These are phyloP conservation scores for Hippocampus comes DNA, from an alignment of 2,113 vertebrate genomes.

Conservation along the genomic window DNA sequence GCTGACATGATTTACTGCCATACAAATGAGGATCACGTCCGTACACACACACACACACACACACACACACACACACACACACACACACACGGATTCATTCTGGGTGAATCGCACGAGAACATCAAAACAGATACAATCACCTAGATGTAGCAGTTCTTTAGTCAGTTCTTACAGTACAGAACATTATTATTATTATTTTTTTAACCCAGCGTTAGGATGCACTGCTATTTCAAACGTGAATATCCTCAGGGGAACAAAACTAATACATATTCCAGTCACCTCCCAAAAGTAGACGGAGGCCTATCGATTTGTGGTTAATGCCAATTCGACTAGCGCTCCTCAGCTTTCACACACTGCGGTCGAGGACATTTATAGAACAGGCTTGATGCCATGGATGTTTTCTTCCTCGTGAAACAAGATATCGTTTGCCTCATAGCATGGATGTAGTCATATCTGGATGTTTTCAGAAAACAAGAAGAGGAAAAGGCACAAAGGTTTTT, in stretches of 20 bases:
- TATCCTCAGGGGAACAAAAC: conserved; percentile 3
- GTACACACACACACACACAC: not conserved
- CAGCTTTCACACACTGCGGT: not conserved
- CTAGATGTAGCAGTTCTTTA: not conserved
- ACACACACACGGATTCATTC: conserved; percentile 3
- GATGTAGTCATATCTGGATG: not conserved
- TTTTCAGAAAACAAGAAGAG: not conserved
- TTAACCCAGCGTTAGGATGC: not conserved
- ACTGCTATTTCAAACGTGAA: not conserved
- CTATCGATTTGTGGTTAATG: conserved; percentile 47
- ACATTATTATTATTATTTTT: not conserved
- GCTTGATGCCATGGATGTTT: conserved; percentile 15
- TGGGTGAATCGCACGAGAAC: conserved; percentile 9
- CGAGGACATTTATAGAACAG: conserved; percentile 23
- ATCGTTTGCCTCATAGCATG: not conserved
- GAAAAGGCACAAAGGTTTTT: not conserved
- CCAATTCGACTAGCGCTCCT: conserved; percentile 10
- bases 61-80: not conserved
- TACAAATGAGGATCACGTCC: not conserved
- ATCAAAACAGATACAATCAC: conserved; percentile 40
- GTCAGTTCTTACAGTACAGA: not conserved
- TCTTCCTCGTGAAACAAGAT: conserved; percentile 4
- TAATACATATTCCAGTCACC: conserved; percentile 28
- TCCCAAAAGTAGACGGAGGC: conserved; percentile 33
- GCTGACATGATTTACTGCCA: conserved; percentile 30